These are phyloP conservation scores for Sarcoramphus papa DNA, from an alignment of 2,797 vertebrate genomes.

Conservation along the genomic window DNA sequence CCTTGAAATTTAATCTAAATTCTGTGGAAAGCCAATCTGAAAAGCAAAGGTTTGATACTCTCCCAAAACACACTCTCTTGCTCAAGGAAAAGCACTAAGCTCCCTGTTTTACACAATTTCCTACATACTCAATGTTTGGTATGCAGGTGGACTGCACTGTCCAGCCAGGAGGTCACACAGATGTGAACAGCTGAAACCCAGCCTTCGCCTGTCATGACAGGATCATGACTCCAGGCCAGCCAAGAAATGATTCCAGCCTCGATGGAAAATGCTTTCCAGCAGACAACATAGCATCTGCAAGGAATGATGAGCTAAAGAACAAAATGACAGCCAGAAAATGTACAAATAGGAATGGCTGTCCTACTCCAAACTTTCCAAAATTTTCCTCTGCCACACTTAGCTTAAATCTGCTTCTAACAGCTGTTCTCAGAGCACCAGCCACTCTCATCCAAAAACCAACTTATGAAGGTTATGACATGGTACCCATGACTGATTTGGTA, in stretches of 20 bases:
- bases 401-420: not conserved
- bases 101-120: not conserved
- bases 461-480: not conserved
- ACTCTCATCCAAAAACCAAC: not conserved
- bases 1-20: not conserved
- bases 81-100: not conserved
- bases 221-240: not conserved
- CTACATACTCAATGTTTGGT: not conserved
- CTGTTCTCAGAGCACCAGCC: not conserved
- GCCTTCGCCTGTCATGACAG: not conserved
- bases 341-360: not conserved
- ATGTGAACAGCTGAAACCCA: not conserved
- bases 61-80: not conserved
- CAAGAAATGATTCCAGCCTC: not conserved
- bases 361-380: not conserved
- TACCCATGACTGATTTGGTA: not conserved
- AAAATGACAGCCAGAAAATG: not conserved
- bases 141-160: not conserved
- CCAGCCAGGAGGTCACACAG: not conserved
- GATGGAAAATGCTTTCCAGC: not conserved
- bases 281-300: not conserved
- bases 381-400: not conserved
- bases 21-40: not conserved
- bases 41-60: not conserved
- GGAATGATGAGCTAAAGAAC: not conserved